Percentiles rank a stretch among this genome's conserved stretches.
phyloP scores from a whole-genome alignment of 2,797 vertebrate genomes.

The Falco berigora region DNA sequence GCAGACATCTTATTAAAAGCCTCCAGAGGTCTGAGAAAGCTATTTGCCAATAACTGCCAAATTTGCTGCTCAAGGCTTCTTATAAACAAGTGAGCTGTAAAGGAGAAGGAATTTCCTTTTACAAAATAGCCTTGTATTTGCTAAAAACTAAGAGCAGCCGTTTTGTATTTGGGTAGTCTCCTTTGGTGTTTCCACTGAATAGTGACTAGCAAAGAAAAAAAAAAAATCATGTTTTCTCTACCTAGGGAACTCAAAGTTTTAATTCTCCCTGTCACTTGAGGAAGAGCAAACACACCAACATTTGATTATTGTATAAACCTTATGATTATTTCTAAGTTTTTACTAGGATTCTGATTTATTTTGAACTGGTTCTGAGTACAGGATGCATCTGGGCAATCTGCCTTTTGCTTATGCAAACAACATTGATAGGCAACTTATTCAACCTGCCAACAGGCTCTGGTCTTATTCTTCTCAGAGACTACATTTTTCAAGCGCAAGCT shows the following conservation, averaged over 20 bases:
- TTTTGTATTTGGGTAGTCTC: neutral
- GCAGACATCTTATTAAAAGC: neutral
- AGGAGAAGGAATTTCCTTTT: neutral
- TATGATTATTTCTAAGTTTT: neutral
- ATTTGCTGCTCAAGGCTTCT: neutral
- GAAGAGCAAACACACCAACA: neutral
- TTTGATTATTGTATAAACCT: neutral
- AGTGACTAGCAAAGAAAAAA: neutral
- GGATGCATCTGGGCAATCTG: neutral
- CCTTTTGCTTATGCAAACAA: neutral
- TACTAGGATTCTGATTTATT: neutral
- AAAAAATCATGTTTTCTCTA: neutral
- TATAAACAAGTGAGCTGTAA: neutral
- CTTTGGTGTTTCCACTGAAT: neutral
- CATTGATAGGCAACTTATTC: neutral
- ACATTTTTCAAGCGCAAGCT: neutral
- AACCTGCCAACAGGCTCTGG: neutral
- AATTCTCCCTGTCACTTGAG: neutral
- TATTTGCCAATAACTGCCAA: neutral
- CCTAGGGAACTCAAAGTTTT: neutral
- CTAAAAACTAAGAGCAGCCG: neutral
- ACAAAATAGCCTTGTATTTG: neutral
- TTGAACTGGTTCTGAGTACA: neutral
- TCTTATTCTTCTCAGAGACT: neutral
- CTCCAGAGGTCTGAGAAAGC: neutral